Base-by-base conservation (phyloP, 2,113 vertebrate genomes). In the Ictalurus punctatus region DNA sequence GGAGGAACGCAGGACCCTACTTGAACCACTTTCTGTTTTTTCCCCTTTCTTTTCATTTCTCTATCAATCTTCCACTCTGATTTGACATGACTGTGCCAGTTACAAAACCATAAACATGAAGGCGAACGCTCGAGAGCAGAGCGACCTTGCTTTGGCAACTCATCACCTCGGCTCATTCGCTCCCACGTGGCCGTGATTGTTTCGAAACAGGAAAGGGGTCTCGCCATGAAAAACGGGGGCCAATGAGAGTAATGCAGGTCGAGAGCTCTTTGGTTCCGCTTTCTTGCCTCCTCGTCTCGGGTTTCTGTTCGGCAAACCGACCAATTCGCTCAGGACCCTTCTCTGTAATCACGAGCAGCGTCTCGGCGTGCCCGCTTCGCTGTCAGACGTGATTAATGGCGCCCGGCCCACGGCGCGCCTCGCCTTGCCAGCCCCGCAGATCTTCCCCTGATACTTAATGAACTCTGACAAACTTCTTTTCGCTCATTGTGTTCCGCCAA, bases 361-460 rank as follows among this genome's bases (percentile, higher is more conserved):
- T 91, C 93, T 92, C 94, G 91, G 92, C 93, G 90, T 92, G 93
- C 94, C 94, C 92, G 94, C 94, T 94, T 95, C 94, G 95, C 93
- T 96, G 95, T 96, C 96, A 96, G 94, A 94, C 94, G 95, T 96
- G 96, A 96, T 96, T 96, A 96, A 96, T 96, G 96, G 94, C 93
- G 93, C 93, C 90, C 90, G 94, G 95, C 94, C 94, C 93, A 94
- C 93, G 87, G 94, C 92, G 90, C 92, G 93, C 94, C 94, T 95
- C 94, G 93, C 92, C 84, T 95, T 95, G 95, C 96, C 95, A 96
- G 95, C 95, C 94, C 94, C 92, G 95, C 95, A 95, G 93, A 95
- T 96, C 95, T 96, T 96, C 95, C 96, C 96, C 94, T 95, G 95
- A 95, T 95, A 95, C 94, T 96, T 96, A 96, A 96, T 96, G 95